Conservation (phyloP, 2,797 vertebrate genomes). For the Enteromius unitaeniatus region DNA sequence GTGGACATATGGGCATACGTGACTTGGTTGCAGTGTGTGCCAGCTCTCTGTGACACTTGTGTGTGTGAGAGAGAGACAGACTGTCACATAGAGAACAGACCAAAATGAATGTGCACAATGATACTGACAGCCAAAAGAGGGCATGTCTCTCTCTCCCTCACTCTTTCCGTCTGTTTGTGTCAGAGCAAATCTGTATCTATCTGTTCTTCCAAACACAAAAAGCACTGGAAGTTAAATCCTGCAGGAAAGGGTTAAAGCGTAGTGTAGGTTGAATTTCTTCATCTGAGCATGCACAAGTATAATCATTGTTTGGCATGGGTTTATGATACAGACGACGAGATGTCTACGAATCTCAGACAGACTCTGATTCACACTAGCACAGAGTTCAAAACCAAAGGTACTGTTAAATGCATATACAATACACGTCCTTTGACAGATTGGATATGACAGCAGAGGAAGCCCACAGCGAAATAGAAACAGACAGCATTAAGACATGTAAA, state of each 20-base stretch:
- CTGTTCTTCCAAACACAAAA: background rate
- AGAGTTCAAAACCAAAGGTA: conserved; percentile 11
- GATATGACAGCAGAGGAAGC: conserved; percentile 25
- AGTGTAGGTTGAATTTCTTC: background rate
- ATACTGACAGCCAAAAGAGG: conserved; percentile 39
- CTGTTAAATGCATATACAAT: conserved; percentile 22
- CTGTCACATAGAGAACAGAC: conserved; percentile 33
- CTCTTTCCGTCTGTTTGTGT: conserved; percentile 33
- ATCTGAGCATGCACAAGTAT: background rate
- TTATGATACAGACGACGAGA: background rate
- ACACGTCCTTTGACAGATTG: conserved; percentile 1
- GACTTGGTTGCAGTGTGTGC: conserved; percentile 6
- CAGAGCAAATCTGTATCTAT: conserved; percentile 23
- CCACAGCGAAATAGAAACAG: conserved; percentile 30
- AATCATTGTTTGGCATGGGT: background rate
- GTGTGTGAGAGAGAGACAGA: conserved; percentile 8
- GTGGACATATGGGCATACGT: background rate
- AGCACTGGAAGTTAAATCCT: background rate
- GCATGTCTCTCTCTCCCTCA: conserved; percentile 2
- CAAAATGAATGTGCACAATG: conserved; percentile 35
- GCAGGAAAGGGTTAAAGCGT: background rate
- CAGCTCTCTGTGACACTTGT: background rate
- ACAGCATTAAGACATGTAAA: conserved; percentile 33
- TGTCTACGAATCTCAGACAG: background rate
- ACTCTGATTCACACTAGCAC: conserved; percentile 14